phyloP scores from a whole-genome alignment of 1,140 invertebrate species.

The Lamellibrachia luymesi region DNA sequence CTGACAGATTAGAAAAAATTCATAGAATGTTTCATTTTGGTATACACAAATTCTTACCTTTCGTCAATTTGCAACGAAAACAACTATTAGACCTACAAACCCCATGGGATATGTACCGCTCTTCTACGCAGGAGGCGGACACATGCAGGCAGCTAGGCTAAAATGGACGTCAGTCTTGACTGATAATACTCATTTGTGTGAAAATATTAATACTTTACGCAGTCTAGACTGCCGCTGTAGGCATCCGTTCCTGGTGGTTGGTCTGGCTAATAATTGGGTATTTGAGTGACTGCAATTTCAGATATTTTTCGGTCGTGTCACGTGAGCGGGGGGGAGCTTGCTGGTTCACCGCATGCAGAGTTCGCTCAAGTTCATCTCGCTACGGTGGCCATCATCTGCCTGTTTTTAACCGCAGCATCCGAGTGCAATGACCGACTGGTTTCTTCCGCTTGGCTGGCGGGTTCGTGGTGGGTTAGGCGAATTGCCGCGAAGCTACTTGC shows the following conservation, averaged over 20 bases:
- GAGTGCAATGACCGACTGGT: no score
- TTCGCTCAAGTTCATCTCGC: neutral
- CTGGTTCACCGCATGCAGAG: neutral
- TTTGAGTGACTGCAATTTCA: neutral
- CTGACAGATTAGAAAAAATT: no score
- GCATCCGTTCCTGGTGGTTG: neutral
- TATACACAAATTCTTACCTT: no score
- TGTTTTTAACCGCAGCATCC: no score
- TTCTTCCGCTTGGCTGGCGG: no score
- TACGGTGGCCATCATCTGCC: neutral
- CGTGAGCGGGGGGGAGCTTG: neutral
- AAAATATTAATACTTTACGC: neutral
- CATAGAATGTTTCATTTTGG: no score
- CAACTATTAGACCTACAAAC: no score
- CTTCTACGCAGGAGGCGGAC: no score
- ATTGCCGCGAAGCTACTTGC: no score
- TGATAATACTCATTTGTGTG: neutral
- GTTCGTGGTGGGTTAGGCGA: no score
- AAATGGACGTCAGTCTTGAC: neutral
- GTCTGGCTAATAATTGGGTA: neutral
- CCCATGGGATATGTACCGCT: no score
- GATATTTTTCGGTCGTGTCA: neutral
- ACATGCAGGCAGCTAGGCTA: neutral
- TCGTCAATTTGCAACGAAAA: no score
- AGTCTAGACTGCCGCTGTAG: neutral